Evolutionary conservation across 2,888 invertebrate genomes (phyloP).

Genomic region (Euclidia mi): DNA sequence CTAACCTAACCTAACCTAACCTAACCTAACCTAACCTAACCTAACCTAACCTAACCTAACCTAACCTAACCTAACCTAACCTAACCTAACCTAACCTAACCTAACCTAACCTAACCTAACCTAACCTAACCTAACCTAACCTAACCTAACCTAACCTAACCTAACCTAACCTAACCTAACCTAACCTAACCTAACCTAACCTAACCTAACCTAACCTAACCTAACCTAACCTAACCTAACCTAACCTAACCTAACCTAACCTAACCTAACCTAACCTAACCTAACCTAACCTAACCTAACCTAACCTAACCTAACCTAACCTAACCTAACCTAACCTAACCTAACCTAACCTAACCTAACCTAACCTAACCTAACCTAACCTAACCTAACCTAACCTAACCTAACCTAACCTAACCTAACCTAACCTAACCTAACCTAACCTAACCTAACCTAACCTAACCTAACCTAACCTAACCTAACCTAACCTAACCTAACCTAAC

Average conservation of each 20-base stretch:
- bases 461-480: constrained; percentile 41
- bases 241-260: constrained; percentile 48
- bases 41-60: constrained; percentile 26
- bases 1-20: constrained; percentile 19
- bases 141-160: constrained; percentile 36
- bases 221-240: constrained; percentile 36
- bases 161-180: constrained; percentile 39
- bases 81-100: constrained; percentile 25
- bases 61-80: constrained; percentile 30
- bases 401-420: constrained; percentile 33
- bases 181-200: constrained; percentile 35
- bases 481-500: constrained; percentile 35
- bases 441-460: constrained; percentile 37
- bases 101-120: constrained; percentile 21
- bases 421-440: constrained; percentile 27
- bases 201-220: constrained; percentile 28
- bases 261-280: constrained; percentile 48
- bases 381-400: constrained; percentile 32
- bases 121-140: constrained; percentile 26
- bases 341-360: constrained; percentile 50
- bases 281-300: constrained; percentile 38
- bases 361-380: constrained; percentile 26
- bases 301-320: constrained; percentile 28
- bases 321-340: constrained; percentile 51
- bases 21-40: constrained; percentile 20